A percentile compares a stretch with the other conserved stretches of the same genome.
phyloP scores from a whole-genome alignment of 1,140 invertebrate species.

The Panagrolaimus sp. region DNA sequence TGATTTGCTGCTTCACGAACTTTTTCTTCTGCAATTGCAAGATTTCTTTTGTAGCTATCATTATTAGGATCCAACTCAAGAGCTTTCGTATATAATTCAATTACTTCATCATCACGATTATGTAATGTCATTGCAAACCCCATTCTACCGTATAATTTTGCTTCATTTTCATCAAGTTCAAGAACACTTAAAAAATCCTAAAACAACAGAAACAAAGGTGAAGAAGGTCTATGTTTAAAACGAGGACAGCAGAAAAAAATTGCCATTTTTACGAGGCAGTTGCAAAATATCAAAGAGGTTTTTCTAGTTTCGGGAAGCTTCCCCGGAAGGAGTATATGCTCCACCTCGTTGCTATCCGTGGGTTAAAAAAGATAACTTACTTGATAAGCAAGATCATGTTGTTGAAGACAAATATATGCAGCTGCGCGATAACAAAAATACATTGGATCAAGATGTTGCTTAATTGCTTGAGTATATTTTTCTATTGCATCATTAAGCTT shows the following conservation, averaged over 20 bases:
- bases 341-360: no score
- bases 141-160: slow-evolving; percentile 86
- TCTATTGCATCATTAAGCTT: slow-evolving; percentile 46
- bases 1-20: slow-evolving; percentile 52
- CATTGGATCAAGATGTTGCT: slow-evolving; percentile 45
- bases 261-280: no score
- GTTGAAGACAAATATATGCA: slow-evolving; percentile 57
- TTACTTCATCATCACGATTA: slow-evolving; percentile 73
- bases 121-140: slow-evolving; percentile 81
- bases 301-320: no score
- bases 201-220: slow-evolving; percentile 65
- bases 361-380: slow-evolving; percentile 63
- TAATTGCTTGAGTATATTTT: slow-evolving; percentile 55
- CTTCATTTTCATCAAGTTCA: slow-evolving; percentile 78
- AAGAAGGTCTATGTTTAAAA: no score
- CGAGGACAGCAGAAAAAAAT: no score
- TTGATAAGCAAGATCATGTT: slow-evolving; percentile 67
- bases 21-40: slow-evolving; percentile 71
- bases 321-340: no score
- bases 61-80: slow-evolving; percentile 84
- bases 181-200: slow-evolving; percentile 81
- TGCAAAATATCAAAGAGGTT: no score
- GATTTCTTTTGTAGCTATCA: slow-evolving; percentile 79
- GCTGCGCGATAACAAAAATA: slow-evolving; percentile 53
- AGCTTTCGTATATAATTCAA: slow-evolving; percentile 77